Evolutionary conservation across 2,113 vertebrate genomes (phyloP), one percentile per base, ranked within the genome.

Genomic region (Oreochromis spilurus): DNA sequence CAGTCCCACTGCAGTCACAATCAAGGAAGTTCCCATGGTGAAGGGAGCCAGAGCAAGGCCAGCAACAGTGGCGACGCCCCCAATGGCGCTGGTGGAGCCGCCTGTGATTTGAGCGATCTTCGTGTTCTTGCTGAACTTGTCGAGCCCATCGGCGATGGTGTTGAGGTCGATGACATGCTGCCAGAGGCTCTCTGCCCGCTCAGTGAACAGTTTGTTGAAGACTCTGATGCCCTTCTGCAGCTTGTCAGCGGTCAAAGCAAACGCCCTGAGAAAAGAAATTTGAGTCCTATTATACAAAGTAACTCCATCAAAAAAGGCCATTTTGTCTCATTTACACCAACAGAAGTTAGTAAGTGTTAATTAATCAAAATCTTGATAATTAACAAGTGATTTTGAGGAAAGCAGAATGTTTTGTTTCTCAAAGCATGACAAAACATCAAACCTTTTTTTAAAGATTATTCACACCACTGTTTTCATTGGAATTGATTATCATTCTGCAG

Each of bases 61-160:
- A 0, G 96, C 75, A 31, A 97, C 96, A 83, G 96, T 96, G 67
- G 95, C 88, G 6, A 97, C 91, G 2, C 97, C 97, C 1, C 96
- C 97, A 3, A 96, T 85, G 21, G 96, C 96, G 2, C 96, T 97
- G 75, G 96, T 96, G 86, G 97, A 96, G 58, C 96, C 95, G 1
- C 97, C 97, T 1, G 96, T 97, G 90, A 97, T 96, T 57, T 96
- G 95, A 53, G 96, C 97, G 3, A 97, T 96, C 90, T 96, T 97
- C 34, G 96, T 95, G 14, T 95, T 96, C 88, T 96, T 96, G 96
- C 93, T 96, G 92, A 96, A 97, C 72, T 94, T 93, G 91, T 97
- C 96, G 19, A 97, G 90, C 31, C 87, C 88, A 6, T 96, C 96
- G 0, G 97, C 96, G 3, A 97, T 95, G 87, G 19, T 1, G 70